Evolutionary conservation across 2,113 vertebrate genomes (phyloP).

Genomic region (Hassar affinis): DNA sequence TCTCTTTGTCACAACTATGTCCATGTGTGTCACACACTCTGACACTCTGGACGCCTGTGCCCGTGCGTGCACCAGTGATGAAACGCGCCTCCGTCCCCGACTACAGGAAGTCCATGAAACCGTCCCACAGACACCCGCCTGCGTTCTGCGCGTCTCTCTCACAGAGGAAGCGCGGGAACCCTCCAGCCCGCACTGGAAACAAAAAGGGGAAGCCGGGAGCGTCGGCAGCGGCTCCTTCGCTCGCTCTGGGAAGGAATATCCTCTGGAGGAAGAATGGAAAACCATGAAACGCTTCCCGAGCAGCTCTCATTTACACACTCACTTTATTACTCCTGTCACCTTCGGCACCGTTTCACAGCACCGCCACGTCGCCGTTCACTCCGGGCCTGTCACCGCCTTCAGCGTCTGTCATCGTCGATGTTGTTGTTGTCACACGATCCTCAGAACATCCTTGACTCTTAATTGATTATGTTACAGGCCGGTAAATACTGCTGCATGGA

Average conservation of each 20-base stretch:
- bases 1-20: too few species aligned
- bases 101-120: not conserved
- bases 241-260: conserved; percentile 26
- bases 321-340: conserved; percentile 5
- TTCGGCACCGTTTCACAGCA: not conserved
- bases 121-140: too few species aligned
- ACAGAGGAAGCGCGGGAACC: conserved; percentile 24
- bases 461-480: not conserved
- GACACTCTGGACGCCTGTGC: not conserved
- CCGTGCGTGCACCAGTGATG: not conserved
- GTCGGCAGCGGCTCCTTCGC: conserved; percentile 22
- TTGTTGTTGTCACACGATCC: too few species aligned
- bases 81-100: not conserved
- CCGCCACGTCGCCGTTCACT: too few species aligned
- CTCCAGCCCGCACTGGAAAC: conserved; percentile 26
- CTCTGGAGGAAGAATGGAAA: conserved; percentile 44
- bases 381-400: not conserved
- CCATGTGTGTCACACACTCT: too few species aligned
- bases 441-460: not conserved
- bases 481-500: not conserved
- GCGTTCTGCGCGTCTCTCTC: conserved; percentile 12
- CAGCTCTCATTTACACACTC: conserved; percentile 37
- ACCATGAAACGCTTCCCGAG: conserved; percentile 34
- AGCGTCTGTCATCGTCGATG: too few species aligned
- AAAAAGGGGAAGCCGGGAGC: conserved; percentile 35